Evolutionary conservation across 2,797 vertebrate species (phyloP).

Genomic region (Hydrolagus colliei): DNA sequence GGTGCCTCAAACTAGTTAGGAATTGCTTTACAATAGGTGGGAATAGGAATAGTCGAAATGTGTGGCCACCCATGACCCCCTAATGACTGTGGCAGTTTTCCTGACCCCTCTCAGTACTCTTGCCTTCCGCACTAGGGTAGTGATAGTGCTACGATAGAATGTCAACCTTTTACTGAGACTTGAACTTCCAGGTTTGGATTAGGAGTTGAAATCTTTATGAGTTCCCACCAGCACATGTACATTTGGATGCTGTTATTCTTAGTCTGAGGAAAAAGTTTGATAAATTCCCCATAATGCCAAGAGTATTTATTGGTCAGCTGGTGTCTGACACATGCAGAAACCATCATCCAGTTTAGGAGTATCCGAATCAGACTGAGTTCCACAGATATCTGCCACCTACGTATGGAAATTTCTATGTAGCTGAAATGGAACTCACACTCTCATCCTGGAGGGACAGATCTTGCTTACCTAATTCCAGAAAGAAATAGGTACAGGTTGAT

Average conservation of each 20-base stretch:
- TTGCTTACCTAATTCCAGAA: too few species aligned
- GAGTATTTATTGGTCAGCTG: too few species aligned
- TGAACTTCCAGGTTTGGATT: not conserved
- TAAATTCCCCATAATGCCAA: too few species aligned
- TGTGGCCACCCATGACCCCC: not conserved
- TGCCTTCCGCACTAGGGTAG: not conserved
- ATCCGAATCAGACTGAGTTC: too few species aligned
- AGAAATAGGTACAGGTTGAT: too few species aligned
- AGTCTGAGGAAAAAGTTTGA: not conserved
- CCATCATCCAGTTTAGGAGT: too few species aligned
- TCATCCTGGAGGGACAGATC: too few species aligned
- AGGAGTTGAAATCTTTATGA: not conserved
- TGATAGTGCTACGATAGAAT: not conserved
- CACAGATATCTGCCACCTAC: too few species aligned
- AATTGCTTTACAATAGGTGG: not conserved
- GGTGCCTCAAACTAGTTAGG: not conserved
- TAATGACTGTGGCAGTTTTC: not conserved
- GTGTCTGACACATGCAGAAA: too few species aligned
- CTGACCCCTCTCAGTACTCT: not conserved
- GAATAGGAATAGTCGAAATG: not conserved
- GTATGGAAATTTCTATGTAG: too few species aligned
- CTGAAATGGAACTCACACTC: too few species aligned
- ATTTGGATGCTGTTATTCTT: not conserved
- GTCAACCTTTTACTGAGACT: not conserved
- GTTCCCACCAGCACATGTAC: not conserved